Conservation (phyloP, 2,888 invertebrate genomes). For the Volucella inanis region DNA sequence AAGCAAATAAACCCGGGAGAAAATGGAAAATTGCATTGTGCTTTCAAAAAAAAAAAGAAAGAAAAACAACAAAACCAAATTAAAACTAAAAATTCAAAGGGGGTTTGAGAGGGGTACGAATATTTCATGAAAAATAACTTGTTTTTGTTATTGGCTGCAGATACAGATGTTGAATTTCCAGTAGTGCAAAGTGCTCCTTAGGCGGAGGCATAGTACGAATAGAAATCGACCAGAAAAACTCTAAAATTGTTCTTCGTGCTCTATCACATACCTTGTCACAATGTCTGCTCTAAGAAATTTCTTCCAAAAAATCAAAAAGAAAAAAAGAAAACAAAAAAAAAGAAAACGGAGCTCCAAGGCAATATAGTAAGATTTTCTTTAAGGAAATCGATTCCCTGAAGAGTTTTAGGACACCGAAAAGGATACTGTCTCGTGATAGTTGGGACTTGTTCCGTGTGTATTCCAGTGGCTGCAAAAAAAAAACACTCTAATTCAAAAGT, state of each 20-base stretch:
- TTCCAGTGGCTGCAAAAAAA: neutral
- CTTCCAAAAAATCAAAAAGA: constrained; percentile 10
- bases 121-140: constrained; percentile 39
- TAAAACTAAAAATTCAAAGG: neutral
- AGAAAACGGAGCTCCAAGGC: constrained; percentile 22
- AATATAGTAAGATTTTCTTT: constrained; percentile 5
- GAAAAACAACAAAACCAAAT: neutral
- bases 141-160: constrained; percentile 67
- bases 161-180: constrained; percentile 68
- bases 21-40: constrained; percentile 56
- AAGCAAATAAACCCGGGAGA: constrained; percentile 23
- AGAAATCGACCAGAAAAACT: neutral
- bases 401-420: constrained; percentile 17
- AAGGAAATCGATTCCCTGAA: constrained; percentile 51
- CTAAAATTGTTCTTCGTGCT: constrained; percentile 33
- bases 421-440: neutral
- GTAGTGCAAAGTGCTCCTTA: constrained; percentile 39
- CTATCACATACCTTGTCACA: constrained; percentile 58
- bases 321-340: neutral
- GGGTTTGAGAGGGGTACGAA: neutral
- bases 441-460: neutral
- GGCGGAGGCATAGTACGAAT: neutral
- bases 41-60: constrained; percentile 13
- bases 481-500: constrained; percentile 58
- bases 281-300: constrained; percentile 36